Base-by-base conservation (phyloP, 2,888 invertebrate genomes). In the Bedellia somnulentella region DNA sequence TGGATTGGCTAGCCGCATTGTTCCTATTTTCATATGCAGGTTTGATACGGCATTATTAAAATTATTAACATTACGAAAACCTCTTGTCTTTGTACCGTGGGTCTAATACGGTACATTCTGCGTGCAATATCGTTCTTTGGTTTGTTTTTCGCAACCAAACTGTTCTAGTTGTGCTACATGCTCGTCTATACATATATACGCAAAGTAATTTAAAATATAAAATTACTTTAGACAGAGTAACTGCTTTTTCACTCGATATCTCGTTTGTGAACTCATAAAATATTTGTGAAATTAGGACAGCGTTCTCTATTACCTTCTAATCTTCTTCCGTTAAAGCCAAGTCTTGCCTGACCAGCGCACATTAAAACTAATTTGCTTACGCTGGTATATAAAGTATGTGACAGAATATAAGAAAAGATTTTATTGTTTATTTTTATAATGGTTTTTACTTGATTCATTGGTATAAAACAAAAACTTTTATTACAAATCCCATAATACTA, bases 181-280 rank as follows among this genome's bases (percentile, higher is more conserved):
- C 23, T 23, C n/a, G n/a, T 23, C 23, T 23, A n/a, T n/a, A n/a
- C n/a, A 23, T 23, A 11, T 23, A 4, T n/a, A 9, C n/a, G n/a
- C n/a, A 23, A 23, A 23, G 23, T n/a, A 23, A 9, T n/a, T 9
- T 4, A 23, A 9, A 23, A 23, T 23, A 23, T 4, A 23, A 9
- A 11, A 23, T 23, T 4, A 23, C 23, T 23, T 23, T 23, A 4
- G 23, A 23, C n/a, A 23, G 23, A 23, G n/a, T 23, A 4, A 23
- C 23, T 23, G n/a, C 11, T 23, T 23, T 23, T 11, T 23, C 5
- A 11, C 23, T 15, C 8, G 15, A 15, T 3, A 29, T 27, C 34
- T 46, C 41, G 1, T 16, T 27, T 4, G 42, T 45, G 1, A 45
- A 32, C 1, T 43, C 37, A 15, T 39, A 40, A 29, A 43, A 44